phyloP scores from a whole-genome alignment of 92 coral and sea anemone species.

The Porites cylindrica region DNA sequence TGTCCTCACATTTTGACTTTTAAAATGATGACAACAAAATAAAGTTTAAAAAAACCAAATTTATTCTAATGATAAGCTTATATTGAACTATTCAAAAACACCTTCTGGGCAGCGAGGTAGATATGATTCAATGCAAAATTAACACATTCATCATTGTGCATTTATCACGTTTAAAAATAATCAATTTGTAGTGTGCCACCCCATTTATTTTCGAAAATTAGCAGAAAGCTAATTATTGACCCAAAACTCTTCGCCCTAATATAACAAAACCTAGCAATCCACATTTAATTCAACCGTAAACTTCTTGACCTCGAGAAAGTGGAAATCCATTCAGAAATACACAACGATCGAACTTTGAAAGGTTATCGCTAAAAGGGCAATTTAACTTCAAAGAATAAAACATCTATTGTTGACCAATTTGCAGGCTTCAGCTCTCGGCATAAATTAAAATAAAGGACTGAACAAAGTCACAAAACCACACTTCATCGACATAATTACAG shows the following conservation, averaged over 20 bases:
- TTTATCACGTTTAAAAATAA: neutral
- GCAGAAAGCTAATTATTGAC: neutral
- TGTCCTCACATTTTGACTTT: neutral
- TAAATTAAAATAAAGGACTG: conserved; percentile 10
- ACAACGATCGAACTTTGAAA: neutral
- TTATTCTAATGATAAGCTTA: no score
- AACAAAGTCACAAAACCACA: neutral
- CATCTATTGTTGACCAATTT: neutral
- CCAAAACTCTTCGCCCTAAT: neutral
- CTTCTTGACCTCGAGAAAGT: no score
- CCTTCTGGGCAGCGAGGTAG: no score
- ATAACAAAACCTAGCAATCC: neutral
- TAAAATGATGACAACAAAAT: neutral
- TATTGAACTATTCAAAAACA: no score
- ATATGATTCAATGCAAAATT: neutral
- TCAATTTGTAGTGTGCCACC: neutral
- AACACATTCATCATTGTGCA: neutral
- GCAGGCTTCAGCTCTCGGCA: neutral
- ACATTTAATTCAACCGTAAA: neutral
- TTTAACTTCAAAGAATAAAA: neutral
- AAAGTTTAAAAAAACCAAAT: no score
- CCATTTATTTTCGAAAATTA: no score
- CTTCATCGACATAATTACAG: neutral
- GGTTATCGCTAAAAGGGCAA: neutral
- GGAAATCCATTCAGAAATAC: no score